Base-by-base conservation (phyloP, 1,140 invertebrate species). In the Trichoplusia ni region DNA sequence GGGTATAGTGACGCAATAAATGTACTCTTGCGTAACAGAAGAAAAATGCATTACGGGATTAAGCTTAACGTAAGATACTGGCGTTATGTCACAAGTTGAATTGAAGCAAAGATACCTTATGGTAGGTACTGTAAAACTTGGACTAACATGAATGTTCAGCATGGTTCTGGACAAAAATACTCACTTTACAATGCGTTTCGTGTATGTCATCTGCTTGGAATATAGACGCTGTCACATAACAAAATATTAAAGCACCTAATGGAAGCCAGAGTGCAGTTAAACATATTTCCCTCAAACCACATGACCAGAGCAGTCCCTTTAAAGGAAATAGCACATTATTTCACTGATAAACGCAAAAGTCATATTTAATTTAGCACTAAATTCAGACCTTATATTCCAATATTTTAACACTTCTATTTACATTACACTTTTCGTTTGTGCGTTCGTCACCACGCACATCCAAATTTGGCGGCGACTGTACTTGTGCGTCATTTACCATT, bases 201-300 rank as follows among this genome's bases (percentile, higher is more conserved):
- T 97, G 97, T 79, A 98, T 96, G 86, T 97, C 95, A 92, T 97
- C 95, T 90, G 95, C 94, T 87, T 97, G 96, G 89, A 97, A 98
- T 82, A 97, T 94, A 81, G 96, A 95, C 61, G 96, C 96, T 68
- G 95, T 95, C 69, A 96, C 89, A 82, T 98, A 96, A 91, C 96
- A 98, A 84, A 96, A 92, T 69, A 97, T 90, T 75, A 98, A 92
- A 74, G 95, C 95, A 79, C 94, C 89, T 60, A 97, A 90, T 29
- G 96, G 96, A 87, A 97, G 93, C 64, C 94, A 94, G 19, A 97
- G 95, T 38, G 96, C 96, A 59, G 95, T 91, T 44, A 96, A 87
- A 81, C 96, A 97, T 67, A 97, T 92, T 81, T 94, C 93, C 83
- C 94, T 92, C 67, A 94, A 85, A 44, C 86, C 89, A 84, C 88